phyloP scores from a whole-genome alignment of 2,888 invertebrate genomes.

The Phymatocera aterrima region DNA sequence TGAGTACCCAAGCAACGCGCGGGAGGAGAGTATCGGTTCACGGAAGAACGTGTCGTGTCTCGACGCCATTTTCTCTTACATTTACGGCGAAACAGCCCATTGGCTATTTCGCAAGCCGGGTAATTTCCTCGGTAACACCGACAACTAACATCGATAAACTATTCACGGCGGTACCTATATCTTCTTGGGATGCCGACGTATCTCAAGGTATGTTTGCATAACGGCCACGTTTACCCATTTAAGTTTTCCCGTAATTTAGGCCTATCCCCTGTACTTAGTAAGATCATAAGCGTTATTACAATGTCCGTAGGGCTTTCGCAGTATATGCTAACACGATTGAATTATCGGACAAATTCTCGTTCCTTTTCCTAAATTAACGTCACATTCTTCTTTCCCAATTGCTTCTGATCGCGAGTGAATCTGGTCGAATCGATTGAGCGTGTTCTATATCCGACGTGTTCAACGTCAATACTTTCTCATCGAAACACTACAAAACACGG shows the following conservation, averaged over 20 bases:
- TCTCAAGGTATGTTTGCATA: neutral
- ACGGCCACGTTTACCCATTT: too few relatives aligned
- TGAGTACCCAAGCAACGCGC: neutral
- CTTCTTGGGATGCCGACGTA: neutral
- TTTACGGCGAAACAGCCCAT: conserved; percentile 17
- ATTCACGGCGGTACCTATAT: neutral
- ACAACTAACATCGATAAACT: conserved; percentile 30
- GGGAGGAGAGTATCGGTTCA: conserved; percentile 8
- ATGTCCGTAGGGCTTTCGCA: neutral
- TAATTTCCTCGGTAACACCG: conserved; percentile 23
- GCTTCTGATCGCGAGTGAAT: too few relatives aligned
- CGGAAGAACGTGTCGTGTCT: neutral
- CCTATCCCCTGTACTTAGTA: neutral
- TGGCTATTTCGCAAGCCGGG: conserved; percentile 15
- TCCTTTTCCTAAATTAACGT: too few relatives aligned
- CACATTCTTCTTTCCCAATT: too few relatives aligned
- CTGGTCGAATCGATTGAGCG: too few relatives aligned
- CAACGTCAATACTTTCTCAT: too few relatives aligned
- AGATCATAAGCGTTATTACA: neutral
- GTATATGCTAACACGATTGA: neutral
- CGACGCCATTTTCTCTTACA: conserved; percentile 6
- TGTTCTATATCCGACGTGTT: too few relatives aligned
- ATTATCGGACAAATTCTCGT: neutral
- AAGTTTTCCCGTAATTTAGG: neutral
- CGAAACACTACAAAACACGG: too few relatives aligned